A percentile compares a stretch with the other conserved stretches of the same genome.
Conservation (phyloP, 2,113 vertebrate genomes). For the Ceyx melanurus region DNA sequence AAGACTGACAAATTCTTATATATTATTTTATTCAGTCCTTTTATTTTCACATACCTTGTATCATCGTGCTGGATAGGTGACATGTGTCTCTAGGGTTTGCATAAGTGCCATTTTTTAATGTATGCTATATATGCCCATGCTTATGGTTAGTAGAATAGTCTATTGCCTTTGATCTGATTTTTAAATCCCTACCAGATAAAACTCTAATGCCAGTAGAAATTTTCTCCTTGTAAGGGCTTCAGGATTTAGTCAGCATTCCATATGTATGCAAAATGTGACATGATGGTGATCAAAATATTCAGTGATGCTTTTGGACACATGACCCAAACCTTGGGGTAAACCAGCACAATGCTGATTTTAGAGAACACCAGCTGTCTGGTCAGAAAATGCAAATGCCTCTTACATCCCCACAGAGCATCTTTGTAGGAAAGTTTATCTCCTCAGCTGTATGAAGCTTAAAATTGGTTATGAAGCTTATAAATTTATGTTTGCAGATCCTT, state of each 20-base stretch:
- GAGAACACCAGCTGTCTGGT: background rate
- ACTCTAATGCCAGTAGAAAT: background rate
- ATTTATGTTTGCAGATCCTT: background rate
- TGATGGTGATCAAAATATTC: background rate
- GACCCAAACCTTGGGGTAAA: background rate
- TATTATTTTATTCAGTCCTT: background rate
- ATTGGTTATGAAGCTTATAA: background rate
- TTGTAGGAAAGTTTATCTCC: background rate
- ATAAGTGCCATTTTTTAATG: conserved; percentile 27
- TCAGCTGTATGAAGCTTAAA: conserved; percentile 4
- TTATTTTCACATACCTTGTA: background rate
- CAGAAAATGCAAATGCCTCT: conserved; percentile 8
- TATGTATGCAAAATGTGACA: background rate
- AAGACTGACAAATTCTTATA: background rate
- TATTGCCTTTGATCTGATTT: background rate
- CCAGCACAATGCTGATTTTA: background rate
- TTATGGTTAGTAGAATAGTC: background rate
- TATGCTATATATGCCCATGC: background rate
- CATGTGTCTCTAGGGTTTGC: background rate
- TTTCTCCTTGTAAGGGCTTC: conserved; percentile 11
- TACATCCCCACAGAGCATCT: background rate
- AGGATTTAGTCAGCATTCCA: background rate
- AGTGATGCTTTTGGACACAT: background rate
- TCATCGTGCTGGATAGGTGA: background rate
- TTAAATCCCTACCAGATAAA: background rate